Conservation (phyloP, 2,113 vertebrate species). For the Echinops telfairi region DNA sequence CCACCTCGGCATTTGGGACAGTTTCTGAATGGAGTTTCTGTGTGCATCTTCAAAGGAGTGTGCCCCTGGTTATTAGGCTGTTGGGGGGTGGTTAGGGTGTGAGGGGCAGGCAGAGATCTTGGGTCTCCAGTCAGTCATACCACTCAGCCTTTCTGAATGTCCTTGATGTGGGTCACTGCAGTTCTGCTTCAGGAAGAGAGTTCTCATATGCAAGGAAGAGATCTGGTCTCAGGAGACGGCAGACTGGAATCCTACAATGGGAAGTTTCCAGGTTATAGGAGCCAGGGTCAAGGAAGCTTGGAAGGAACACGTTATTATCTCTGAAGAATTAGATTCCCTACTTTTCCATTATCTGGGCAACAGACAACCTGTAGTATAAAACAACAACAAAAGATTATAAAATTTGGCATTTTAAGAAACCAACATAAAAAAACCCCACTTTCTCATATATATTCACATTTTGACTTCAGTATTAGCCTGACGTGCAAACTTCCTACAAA, state of each 20-base stretch:
- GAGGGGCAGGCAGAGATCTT: not conserved
- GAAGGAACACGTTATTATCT: not conserved
- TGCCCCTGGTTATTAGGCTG: not conserved
- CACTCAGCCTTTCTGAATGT: not conserved
- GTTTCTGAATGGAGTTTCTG: not conserved
- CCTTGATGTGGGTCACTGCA: not conserved
- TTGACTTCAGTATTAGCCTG: not conserved
- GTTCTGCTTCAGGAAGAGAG: not conserved
- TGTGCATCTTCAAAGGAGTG: not conserved
- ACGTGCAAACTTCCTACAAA: not conserved
- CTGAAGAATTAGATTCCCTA: constrained; percentile 29
- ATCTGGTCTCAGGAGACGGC: not conserved
- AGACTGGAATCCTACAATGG: not conserved
- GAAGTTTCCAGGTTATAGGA: not conserved
- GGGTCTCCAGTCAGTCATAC: not conserved
- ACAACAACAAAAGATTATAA: constrained; percentile 12
- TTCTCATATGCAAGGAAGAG: not conserved
- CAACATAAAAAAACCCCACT: not conserved
- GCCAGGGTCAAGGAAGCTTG: not conserved
- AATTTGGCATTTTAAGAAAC: not conserved
- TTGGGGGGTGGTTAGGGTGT: not conserved
- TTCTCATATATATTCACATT: not conserved
- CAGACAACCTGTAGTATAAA: constrained; percentile 45
- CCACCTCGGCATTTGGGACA: not conserved
- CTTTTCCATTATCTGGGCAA: constrained; percentile 42